A percentile compares a stretch with the other conserved stretches of the same genome.
These are phyloP conservation scores for Popillia japonica DNA, from an alignment of 1,140 invertebrate genomes.

Conservation along the genomic window DNA sequence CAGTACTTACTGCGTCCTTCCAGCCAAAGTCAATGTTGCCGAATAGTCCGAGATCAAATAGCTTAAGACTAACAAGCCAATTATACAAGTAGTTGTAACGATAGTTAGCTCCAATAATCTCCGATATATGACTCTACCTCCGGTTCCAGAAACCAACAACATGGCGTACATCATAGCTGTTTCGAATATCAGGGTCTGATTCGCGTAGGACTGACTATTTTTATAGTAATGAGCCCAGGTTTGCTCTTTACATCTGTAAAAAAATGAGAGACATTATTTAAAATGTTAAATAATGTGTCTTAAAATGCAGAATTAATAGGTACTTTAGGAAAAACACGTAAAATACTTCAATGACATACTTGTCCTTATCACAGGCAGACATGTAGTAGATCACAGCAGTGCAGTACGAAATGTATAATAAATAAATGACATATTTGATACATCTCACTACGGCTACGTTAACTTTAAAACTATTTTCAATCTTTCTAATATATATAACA, in stretches of 20 bases:
- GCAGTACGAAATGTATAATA: slow-evolving; percentile 42
- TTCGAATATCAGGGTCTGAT: slow-evolving; percentile 9
- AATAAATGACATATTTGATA: slow-evolving; percentile 44
- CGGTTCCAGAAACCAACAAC: slow-evolving; percentile 26
- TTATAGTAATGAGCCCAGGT: neutral
- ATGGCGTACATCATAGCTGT: slow-evolving; percentile 39
- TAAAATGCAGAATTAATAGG: too few relatives aligned
- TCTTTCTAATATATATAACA: slow-evolving; percentile 26
- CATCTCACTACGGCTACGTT: slow-evolving; percentile 44
- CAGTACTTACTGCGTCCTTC: slow-evolving; percentile 38
- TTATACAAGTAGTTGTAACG: slow-evolving; percentile 37
- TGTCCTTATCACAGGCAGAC: slow-evolving; percentile 38
- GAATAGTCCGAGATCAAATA: slow-evolving; percentile 49
- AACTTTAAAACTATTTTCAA: slow-evolving; percentile 43
- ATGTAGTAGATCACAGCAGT: slow-evolving; percentile 44
- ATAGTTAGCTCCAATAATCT: slow-evolving; percentile 40
- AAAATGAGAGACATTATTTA: neutral
- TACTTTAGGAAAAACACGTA: too few relatives aligned
- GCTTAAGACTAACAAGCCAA: slow-evolving; percentile 46
- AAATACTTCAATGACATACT: too few relatives aligned
- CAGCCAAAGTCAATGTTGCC: slow-evolving; percentile 46
- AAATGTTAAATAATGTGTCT: too few relatives aligned
- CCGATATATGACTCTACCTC: slow-evolving; percentile 12
- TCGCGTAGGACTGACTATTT: neutral
- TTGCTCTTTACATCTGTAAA: neutral